Conservation (phyloP, 2,113 vertebrate species). For the Saiga tatarica region DNA sequence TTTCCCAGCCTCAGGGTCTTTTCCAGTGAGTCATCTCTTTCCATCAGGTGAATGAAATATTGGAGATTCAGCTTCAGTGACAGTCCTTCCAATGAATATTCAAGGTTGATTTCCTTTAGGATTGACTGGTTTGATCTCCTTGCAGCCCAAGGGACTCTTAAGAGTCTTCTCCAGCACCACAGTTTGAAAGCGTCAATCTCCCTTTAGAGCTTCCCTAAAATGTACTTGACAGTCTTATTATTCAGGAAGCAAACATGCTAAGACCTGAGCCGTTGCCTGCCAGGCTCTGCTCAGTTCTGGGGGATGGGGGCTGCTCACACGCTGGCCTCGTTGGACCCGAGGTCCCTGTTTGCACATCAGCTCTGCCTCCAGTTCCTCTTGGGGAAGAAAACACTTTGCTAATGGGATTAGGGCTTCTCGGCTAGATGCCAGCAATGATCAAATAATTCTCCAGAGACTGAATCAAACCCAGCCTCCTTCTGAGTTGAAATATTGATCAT, state of each 20-base stretch:
- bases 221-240: not conserved
- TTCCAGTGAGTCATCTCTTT: not conserved
- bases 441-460: conserved; percentile 14
- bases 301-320: not conserved
- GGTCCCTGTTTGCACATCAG: not conserved
- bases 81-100: not conserved
- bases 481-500: conserved; percentile 55
- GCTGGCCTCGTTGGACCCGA: accelerated
- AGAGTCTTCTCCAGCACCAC: not conserved
- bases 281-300: not conserved
- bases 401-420: conserved; percentile 54
- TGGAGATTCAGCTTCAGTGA: not conserved
- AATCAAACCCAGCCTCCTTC: conserved; percentile 27
- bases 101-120: not conserved
- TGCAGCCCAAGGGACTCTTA: not conserved
- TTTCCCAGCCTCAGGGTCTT: not conserved
- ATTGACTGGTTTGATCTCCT: not conserved
- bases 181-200: not conserved
- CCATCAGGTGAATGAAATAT: not conserved
- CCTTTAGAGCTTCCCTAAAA: not conserved
- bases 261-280: not conserved
- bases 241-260: not conserved
- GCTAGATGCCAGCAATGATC: conserved; percentile 29
- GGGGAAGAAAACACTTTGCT: conserved; percentile 40
- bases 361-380: not conserved